Conservation (phyloP, 30 jellyfish, hydroid and myxozoan species). For the Chironex yamaguchii region DNA sequence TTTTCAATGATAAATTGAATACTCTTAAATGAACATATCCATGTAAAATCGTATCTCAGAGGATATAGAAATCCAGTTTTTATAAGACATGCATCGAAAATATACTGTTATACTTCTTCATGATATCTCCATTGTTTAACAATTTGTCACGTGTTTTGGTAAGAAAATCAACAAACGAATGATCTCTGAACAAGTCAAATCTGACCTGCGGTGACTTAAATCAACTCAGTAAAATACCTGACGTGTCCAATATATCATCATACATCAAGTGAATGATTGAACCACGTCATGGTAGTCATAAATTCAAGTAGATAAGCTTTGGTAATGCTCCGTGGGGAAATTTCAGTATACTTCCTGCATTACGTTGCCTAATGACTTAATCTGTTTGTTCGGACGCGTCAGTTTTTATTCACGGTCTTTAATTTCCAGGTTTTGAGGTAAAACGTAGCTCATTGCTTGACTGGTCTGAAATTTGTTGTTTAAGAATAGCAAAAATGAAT, state of each 20-base stretch:
- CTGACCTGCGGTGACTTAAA: neutral
- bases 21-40: neutral
- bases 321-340: neutral
- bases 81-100: neutral
- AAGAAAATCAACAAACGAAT: neutral
- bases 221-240: neutral
- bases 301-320: neutral
- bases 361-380: neutral
- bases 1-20: neutral
- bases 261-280: neutral
- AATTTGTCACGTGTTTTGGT: neutral
- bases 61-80: neutral
- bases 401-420: neutral
- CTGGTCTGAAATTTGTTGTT: too few species aligned
- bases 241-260: neutral
- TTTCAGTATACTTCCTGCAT: neutral
- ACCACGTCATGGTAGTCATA: neutral
- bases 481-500: neutral
- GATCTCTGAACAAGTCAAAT: neutral
- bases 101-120: too few species aligned
- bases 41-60: too few species aligned
- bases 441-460: neutral
- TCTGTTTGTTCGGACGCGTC: too few species aligned
- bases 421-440: neutral
- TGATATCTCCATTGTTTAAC: neutral